Evolutionary conservation across 2,888 invertebrate species (phyloP), one percentile per base, ranked within the genome.

Genomic region (Drosophila vallismaia): DNA sequence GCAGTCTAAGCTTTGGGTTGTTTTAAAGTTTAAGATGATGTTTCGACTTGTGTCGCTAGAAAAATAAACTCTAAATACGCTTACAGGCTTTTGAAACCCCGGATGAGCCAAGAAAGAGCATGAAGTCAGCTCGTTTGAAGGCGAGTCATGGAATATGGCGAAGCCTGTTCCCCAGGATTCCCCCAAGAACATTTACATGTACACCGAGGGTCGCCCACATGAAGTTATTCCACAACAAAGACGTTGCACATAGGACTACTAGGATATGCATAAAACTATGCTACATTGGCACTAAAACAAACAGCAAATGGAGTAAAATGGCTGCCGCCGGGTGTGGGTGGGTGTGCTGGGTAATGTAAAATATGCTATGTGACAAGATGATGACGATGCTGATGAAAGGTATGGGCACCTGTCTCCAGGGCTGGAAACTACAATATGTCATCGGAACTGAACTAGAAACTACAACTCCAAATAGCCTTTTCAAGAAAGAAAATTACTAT

Each of bases 221-320:
- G 45, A 62, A 71, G 62, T 59, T 59, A 59, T 58, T 67, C 51
- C 62, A 59, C 64, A 68, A 72, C 75, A 70, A 73, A 76, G 70
- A 71, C 64, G 66, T 73, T 58, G 70, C 74, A 64, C 58, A 67
- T 64, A 74, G 62, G 68, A 79, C 74, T 88, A 75, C 77, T 79
- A 69, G 71, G 80, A 86, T 83, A 88, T 87, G 79, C 74, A 87
- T 79, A 88, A 86, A 83, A 88, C 88, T 86, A 88, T 84, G 86
- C 78, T 88, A 84, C 84, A 88, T 84, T 88, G 84, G 76, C 88
- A 88, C 85, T 84, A 84, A 88, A 88, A 84, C 85, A 84, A 84
- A 88, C 84, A 88, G 84, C 68, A 76, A 71, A 82, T 60, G 52
- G 54, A 57, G 49, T 71, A 69, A 51, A 71, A 51, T 60, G 66